Evolutionary conservation across 1,140 invertebrate species (phyloP).

Genomic region (Euglossa dilemma): DNA sequence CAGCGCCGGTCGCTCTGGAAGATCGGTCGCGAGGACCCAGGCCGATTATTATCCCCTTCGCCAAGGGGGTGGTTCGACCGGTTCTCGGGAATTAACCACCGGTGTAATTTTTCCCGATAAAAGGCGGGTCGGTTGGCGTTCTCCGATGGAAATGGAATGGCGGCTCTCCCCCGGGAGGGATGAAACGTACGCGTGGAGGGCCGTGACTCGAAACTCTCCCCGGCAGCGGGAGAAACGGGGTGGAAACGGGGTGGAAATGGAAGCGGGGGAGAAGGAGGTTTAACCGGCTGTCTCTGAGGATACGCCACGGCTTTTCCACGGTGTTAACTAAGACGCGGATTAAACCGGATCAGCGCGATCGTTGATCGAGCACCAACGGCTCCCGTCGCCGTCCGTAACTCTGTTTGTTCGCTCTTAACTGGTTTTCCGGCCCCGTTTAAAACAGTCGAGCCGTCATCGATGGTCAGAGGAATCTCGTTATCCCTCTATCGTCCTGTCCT

Average conservation of each 20-base stretch:
- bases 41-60: too few species aligned
- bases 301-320: constrained; percentile 40
- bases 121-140: neutral
- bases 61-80: too few species aligned
- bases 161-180: neutral
- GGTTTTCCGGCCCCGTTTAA: constrained; percentile 44
- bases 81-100: too few species aligned
- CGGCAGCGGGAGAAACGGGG: neutral
- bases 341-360: constrained; percentile 61
- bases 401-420: constrained; percentile 50
- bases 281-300: constrained; percentile 18
- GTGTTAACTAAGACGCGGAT: constrained; percentile 63
- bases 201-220: neutral
- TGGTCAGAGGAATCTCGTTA: constrained; percentile 52
- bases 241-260: neutral
- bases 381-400: neutral
- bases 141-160: neutral
- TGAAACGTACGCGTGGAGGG: constrained; percentile 4
- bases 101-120: too few species aligned
- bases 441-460: constrained; percentile 40
- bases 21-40: too few species aligned
- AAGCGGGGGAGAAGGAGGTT: neutral
- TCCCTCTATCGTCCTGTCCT: neutral
- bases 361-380: constrained; percentile 33
- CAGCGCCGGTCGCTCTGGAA: too few species aligned